Conservation (phyloP, 2,113 vertebrate genomes). For the Ptilonorhynchus violaceus region DNA sequence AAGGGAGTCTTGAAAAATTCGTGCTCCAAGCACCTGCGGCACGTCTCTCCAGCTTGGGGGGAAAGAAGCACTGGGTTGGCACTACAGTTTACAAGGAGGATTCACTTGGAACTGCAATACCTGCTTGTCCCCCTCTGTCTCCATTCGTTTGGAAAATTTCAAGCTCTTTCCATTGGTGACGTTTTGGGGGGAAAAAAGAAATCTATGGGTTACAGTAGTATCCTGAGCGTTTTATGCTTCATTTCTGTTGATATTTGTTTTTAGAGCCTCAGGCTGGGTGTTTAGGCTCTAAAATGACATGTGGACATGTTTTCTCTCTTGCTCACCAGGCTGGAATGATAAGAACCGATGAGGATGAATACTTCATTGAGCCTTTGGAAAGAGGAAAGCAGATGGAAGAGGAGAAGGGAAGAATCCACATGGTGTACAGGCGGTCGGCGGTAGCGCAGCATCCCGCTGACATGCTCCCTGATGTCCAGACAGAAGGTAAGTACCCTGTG, state of each 20-base stretch:
- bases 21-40: not conserved
- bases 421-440: slow-evolving; percentile 91
- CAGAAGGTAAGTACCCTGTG: slow-evolving; percentile 46
- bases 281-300: not conserved
- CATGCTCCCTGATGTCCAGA: slow-evolving; percentile 72
- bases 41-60: accelerated
- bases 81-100: not conserved
- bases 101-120: not conserved
- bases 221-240: not conserved
- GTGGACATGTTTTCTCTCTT: not conserved
- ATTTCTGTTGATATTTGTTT: not conserved
- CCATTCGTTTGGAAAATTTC: not conserved
- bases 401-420: slow-evolving; percentile 87
- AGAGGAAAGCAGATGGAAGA: slow-evolving; percentile 90
- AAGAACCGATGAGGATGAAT: slow-evolving; percentile 89
- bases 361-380: slow-evolving; percentile 96
- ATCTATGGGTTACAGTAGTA: accelerated
- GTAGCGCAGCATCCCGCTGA: slow-evolving; percentile 62
- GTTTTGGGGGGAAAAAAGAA: accelerated
- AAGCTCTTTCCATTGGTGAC: not conserved
- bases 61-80: not conserved
- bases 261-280: not conserved
- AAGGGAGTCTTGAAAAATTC: not conserved
- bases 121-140: not conserved
- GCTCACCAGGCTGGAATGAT: slow-evolving; percentile 92